phyloP scores from a whole-genome alignment of 2,797 vertebrate genomes.

The Neomorphus geoffroyi region DNA sequence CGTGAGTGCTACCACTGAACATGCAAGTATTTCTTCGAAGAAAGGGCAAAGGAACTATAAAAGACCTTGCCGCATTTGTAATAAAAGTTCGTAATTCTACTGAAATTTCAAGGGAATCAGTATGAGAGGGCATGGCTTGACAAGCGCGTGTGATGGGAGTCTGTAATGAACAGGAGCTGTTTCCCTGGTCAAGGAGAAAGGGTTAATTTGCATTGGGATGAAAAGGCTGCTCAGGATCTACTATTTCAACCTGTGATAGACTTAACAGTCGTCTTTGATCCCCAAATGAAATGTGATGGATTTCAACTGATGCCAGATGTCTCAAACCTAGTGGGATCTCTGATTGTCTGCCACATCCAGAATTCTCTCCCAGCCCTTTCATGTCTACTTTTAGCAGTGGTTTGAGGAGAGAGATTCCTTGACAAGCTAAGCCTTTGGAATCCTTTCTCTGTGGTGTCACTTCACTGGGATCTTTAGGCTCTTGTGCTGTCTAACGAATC shows the following conservation, averaged over 20 bases:
- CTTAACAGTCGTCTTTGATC: conserved; percentile 74
- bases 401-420: conserved; percentile 71
- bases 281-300: conserved; percentile 77
- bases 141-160: background rate
- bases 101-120: background rate
- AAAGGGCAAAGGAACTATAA: background rate
- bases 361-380: conserved; percentile 73
- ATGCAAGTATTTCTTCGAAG: background rate
- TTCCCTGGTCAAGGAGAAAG: conserved; percentile 52
- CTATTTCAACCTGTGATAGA: conserved; percentile 64
- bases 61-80: background rate
- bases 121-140: background rate
- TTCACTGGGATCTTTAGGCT: conserved; percentile 59
- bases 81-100: background rate
- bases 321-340: conserved; percentile 74
- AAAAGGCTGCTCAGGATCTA: conserved; percentile 65
- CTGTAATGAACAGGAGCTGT: conserved; percentile 50
- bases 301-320: conserved; percentile 81
- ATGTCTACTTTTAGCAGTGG: conserved; percentile 62
- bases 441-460: conserved; percentile 57
- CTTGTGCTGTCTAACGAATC: background rate
- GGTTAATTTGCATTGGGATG: conserved; percentile 61
- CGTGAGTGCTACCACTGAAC: background rate
- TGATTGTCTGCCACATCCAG: conserved; percentile 73
- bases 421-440: conserved; percentile 72